Evolutionary conservation across 2,113 vertebrate genomes (phyloP).

Genomic region (Notiomystis cincta): DNA sequence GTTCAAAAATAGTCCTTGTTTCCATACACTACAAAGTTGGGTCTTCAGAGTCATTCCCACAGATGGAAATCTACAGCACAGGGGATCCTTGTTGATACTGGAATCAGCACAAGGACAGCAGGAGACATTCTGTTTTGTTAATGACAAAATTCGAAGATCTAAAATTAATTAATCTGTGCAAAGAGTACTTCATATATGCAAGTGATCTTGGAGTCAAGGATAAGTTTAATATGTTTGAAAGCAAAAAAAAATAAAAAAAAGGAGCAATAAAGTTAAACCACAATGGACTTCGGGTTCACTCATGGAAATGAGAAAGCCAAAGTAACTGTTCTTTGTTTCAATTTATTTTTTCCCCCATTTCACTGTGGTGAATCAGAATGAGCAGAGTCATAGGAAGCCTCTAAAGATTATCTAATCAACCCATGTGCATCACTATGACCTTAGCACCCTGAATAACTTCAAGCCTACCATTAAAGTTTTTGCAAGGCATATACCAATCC

Average conservation of each 20-base stretch:
- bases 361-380: neutral
- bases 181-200: neutral
- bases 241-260: neutral
- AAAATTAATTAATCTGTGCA: neutral
- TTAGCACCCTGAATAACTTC: neutral
- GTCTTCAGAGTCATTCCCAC: neutral
- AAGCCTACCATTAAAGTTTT: neutral
- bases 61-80: neutral
- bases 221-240: neutral
- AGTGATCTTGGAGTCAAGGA: neutral
- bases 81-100: neutral
- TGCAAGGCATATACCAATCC: neutral
- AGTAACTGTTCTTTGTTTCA: neutral
- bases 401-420: neutral
- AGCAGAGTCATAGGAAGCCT: neutral
- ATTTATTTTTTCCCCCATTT: neutral
- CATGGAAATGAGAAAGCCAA: neutral
- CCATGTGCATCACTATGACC: neutral
- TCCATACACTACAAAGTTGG: neutral
- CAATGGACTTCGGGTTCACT: neutral
- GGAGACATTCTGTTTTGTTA: neutral
- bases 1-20: neutral
- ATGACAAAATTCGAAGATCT: neutral
- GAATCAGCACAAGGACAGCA: neutral
- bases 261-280: neutral